A percentile compares a stretch with the other conserved stretches of the same genome.
phyloP scores from a whole-genome alignment of 1,140 invertebrate species.

The Amyelois transitella region DNA sequence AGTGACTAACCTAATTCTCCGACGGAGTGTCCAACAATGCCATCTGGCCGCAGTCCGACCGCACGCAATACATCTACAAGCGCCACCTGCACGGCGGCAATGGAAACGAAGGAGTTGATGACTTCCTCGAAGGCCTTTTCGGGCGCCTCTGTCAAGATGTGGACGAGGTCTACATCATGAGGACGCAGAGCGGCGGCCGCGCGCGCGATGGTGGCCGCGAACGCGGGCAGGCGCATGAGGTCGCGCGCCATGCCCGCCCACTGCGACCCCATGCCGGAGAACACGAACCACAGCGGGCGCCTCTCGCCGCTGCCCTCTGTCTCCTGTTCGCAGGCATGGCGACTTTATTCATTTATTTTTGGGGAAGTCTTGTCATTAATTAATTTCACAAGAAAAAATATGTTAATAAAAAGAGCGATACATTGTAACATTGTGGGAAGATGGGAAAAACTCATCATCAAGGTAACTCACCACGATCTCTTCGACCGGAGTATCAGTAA shows the following conservation, averaged over 20 bases:
- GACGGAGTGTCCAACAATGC: conserved; percentile 96
- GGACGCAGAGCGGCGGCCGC: conserved; percentile 84
- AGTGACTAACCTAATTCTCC: conserved; percentile 85
- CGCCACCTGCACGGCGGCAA: conserved; percentile 96
- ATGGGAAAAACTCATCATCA: neutral
- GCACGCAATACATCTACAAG: conserved; percentile 89
- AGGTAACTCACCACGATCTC: conserved; percentile 62
- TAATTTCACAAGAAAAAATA: neutral
- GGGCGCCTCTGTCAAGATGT: conserved; percentile 86
- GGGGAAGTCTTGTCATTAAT: neutral
- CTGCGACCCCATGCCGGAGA: conserved; percentile 97
- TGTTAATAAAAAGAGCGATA: neutral
- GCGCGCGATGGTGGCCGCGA: conserved; percentile 84
- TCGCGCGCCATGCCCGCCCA: conserved; percentile 95
- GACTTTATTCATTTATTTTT: neutral
- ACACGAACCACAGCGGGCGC: conserved; percentile 94
- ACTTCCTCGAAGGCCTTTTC: conserved; percentile 88
- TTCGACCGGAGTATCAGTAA: conserved; percentile 71
- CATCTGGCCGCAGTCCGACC: conserved; percentile 89
- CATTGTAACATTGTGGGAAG: neutral
- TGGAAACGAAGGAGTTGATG: conserved; percentile 92
- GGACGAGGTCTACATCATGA: conserved; percentile 86
- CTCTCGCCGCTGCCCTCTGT: conserved; percentile 67
- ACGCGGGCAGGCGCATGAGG: conserved; percentile 86
- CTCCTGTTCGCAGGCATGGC: conserved; percentile 21